Base-by-base conservation (phyloP, 1,140 invertebrate genomes). In the Drosophila setifemur region DNA sequence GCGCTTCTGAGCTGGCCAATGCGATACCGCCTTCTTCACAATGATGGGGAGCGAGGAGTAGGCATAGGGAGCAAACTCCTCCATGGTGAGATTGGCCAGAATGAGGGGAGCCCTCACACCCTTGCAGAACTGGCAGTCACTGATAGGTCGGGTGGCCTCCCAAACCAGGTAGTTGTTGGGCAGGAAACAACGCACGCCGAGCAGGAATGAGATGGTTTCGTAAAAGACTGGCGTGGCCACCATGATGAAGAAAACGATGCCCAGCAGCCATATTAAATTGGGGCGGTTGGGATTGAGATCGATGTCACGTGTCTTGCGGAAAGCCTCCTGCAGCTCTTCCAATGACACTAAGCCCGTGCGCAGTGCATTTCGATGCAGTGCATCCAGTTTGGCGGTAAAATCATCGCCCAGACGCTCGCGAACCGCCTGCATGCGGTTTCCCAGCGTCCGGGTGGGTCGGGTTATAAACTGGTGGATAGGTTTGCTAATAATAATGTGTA, bases 1-100 rank as follows among this genome's bases (percentile, higher is more conserved):
- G 1, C 92, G 83, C 42, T 93, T 90, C 47, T 93, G 92, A 6
- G 96, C 96, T 50, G 93, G 93, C 97, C 97, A 98, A 86, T 96
- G 92, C 2, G 82, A 82, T 11, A 95, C 94, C 1, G 94, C 96
- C 55, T 93, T 92, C 91, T 96, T 96, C 1, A 97, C 93, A 45
- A 98, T 93, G 14, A 97, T 95, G 6, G 97, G 96, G 69, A 93
- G 92, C 4, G 95, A 95, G 2, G 94, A 94, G 91, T 97, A 98
- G 0, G 96, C 95, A 89, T 94, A 94, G 9, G 89, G 82, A 52
- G 91, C 88, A 90, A 97, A 97, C 64, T 93, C 91, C 61, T 94
- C 91, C 48, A 91, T 92, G 1, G 94, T 95, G 42, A 94, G 75
- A 91, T 96, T 96, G 37, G 89, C 73, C 52, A 94, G 87, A 39